Evolutionary conservation across 2,888 invertebrate genomes (phyloP).

Genomic region (Autographa gamma): DNA sequence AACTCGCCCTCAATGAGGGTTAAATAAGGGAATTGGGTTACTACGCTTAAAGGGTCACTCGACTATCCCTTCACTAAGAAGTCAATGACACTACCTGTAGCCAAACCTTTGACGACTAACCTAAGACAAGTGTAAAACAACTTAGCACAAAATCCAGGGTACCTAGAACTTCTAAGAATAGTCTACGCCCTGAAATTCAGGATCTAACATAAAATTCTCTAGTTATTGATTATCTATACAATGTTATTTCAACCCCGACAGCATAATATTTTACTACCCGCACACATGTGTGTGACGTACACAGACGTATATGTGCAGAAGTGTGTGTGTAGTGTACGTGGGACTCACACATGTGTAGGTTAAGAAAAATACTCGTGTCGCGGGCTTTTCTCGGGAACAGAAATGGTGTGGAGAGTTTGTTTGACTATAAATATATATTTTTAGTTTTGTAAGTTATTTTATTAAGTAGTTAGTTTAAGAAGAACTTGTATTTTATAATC

Average conservation of each 20-base stretch:
- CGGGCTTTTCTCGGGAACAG: slow-evolving; percentile 82
- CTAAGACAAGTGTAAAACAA: neutral
- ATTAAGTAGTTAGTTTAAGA: no score
- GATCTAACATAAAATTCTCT: slow-evolving; percentile 80
- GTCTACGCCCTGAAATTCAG: slow-evolving; percentile 63
- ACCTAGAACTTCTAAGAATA: slow-evolving; percentile 46
- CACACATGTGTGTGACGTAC: slow-evolving; percentile 67
- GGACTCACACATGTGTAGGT: slow-evolving; percentile 65
- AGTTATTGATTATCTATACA: slow-evolving; percentile 89
- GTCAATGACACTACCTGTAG: neutral
- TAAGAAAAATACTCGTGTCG: slow-evolving; percentile 87
- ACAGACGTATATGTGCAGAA: slow-evolving; percentile 58
- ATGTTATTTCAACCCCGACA: slow-evolving; percentile 88
- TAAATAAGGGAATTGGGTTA: slow-evolving; percentile 32
- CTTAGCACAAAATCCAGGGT: slow-evolving; percentile 18
- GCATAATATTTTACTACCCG: slow-evolving; percentile 89
- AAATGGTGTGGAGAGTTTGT: slow-evolving; percentile 63
- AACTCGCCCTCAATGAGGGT: neutral
- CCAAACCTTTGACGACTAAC: neutral
- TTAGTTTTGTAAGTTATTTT: slow-evolving; percentile 10
- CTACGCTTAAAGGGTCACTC: neutral
- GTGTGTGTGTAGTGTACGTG: slow-evolving; percentile 15
- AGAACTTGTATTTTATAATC: no score
- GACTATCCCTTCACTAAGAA: neutral
- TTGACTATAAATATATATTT: slow-evolving; percentile 23